These are phyloP conservation scores for Ptychochromis oligacanthus DNA, from an alignment of 2,113 vertebrate genomes.

Conservation along the genomic window DNA sequence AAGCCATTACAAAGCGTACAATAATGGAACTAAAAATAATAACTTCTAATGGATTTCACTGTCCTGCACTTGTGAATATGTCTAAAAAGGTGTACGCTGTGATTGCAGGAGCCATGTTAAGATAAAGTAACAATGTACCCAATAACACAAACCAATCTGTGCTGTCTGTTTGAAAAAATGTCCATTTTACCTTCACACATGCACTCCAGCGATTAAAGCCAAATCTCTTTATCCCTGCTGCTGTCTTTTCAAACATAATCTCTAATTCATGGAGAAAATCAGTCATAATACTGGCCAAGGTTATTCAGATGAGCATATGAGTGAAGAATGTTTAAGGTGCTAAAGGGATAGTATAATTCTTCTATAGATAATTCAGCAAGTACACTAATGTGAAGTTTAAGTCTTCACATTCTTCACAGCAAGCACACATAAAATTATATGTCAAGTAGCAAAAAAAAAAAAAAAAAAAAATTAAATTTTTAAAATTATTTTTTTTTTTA, in stretches of 20 bases:
- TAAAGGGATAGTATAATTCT: not conserved
- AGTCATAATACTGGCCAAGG: constrained; percentile 38
- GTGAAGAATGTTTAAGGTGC: constrained; percentile 13
- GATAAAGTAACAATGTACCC: not conserved
- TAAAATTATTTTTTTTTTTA: not conserved
- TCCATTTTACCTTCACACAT: constrained; percentile 49
- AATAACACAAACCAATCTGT: not conserved
- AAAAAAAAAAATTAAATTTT: too few relatives aligned
- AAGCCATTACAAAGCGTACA: not conserved
- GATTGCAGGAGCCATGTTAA: not conserved
- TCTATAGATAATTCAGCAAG: constrained; percentile 21
- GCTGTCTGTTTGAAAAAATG: not conserved
- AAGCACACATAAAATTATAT: not conserved
- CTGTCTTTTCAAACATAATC: constrained; percentile 54
- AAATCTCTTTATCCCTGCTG: constrained; percentile 51
- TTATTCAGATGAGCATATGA: constrained; percentile 33
- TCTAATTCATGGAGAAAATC: constrained; percentile 36
- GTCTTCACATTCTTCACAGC: not conserved
- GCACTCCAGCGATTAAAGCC: constrained; percentile 28
- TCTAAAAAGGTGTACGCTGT: not conserved
- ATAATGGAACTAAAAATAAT: not conserved
- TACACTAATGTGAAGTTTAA: constrained; percentile 5
- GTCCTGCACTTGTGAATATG: not conserved
- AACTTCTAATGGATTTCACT: not conserved
- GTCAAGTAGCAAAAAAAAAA: not conserved